Conservation (phyloP, 2,797 vertebrate genomes). For the Carduelis carduelis region DNA sequence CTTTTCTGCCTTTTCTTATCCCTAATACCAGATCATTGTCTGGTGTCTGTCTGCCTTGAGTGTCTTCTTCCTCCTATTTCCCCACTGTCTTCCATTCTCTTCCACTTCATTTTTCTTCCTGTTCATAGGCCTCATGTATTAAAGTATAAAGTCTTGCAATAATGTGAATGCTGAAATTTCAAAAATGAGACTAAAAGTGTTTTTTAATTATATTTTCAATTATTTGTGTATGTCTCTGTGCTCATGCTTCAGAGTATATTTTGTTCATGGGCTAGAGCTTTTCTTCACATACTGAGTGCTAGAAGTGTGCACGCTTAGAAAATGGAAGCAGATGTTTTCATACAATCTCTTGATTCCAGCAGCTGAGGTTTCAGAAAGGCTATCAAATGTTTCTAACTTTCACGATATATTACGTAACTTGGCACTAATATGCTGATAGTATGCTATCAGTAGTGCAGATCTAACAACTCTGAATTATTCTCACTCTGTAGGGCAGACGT, state of each 20-base stretch:
- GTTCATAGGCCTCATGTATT: not conserved
- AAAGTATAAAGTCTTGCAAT: not conserved
- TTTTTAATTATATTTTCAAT: not conserved
- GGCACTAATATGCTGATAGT: not conserved
- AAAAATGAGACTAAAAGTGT: not conserved
- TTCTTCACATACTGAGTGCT: not conserved
- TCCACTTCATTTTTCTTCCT: not conserved
- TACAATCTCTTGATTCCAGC: conserved; percentile 30
- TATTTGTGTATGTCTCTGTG: not conserved
- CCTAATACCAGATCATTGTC: not conserved
- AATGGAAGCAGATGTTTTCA: conserved; percentile 31
- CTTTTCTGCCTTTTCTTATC: not conserved
- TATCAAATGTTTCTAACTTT: conserved; percentile 21
- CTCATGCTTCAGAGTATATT: not conserved
- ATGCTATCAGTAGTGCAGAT: not conserved
- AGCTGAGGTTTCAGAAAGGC: conserved; percentile 38
- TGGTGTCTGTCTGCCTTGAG: not conserved
- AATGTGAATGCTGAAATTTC: not conserved
- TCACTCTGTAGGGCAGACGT: conserved; percentile 14
- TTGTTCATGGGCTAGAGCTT: not conserved
- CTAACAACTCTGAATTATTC: conserved; percentile 48
- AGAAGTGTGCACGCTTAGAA: not conserved
- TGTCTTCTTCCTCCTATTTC: not conserved
- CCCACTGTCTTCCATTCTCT: not conserved
- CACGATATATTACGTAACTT: conserved; percentile 37